A percentile compares a stretch with the other conserved stretches of the same genome.
These are phyloP conservation scores for Ypsolopha scabrella DNA, from an alignment of 2,888 invertebrate genomes.

Conservation along the genomic window DNA sequence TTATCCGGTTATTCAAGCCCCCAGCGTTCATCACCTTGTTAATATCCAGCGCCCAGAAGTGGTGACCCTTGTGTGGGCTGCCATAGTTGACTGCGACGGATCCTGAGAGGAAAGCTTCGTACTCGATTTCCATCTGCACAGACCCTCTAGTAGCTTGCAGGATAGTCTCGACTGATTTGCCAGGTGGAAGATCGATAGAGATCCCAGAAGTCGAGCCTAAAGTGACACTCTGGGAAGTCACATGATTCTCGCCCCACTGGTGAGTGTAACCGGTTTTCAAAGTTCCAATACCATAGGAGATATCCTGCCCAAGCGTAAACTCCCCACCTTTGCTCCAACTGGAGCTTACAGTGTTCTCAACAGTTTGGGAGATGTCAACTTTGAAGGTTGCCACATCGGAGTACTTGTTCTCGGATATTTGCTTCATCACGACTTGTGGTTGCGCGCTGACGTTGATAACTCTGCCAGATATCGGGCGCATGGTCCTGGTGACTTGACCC, in stretches of 20 bases:
- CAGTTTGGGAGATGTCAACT: constrained; percentile 16
- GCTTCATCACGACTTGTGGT: constrained; percentile 14
- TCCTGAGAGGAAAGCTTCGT: constrained; percentile 17
- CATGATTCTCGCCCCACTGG: neutral
- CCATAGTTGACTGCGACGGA: constrained; percentile 16
- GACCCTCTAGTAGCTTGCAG: constrained; percentile 16
- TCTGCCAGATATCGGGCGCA: constrained; percentile 18
- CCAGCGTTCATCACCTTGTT: constrained; percentile 14
- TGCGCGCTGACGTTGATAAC: constrained; percentile 15
- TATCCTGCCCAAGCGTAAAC: constrained; percentile 15
- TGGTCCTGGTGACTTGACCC: constrained; percentile 23
- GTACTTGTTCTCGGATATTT: constrained; percentile 18
- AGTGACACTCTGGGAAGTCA: neutral
- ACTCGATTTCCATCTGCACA: constrained; percentile 21
- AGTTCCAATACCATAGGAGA: constrained; percentile 16
- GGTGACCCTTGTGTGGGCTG: constrained; percentile 14
- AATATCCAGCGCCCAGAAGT: constrained; percentile 18
- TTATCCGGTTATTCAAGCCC: constrained; percentile 6
- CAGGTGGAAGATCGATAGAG: neutral
- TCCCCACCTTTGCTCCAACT: constrained; percentile 19
- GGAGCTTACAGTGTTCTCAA: constrained; percentile 18
- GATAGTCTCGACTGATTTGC: neutral
- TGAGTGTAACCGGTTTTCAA: constrained; percentile 14
- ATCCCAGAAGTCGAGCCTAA: neutral
- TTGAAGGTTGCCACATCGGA: constrained; percentile 16